These are phyloP conservation scores for human (Homo sapiens) DNA, from an alignment of 2,113 vertebrate species.

Conservation along the genomic window DNA sequence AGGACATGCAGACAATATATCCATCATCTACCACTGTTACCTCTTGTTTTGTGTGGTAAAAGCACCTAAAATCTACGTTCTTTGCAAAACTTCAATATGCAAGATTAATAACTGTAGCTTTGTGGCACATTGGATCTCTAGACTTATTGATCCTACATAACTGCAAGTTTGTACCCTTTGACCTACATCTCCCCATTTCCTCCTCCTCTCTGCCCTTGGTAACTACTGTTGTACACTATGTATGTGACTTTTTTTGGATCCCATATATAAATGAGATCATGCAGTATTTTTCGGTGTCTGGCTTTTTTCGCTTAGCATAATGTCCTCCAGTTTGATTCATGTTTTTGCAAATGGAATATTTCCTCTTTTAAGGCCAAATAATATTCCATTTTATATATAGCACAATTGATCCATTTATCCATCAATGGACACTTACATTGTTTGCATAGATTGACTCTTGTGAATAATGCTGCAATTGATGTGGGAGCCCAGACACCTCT, in stretches of 20 bases:
- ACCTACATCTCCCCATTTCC: neutral
- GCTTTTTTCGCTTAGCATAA: neutral
- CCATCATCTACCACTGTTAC: neutral
- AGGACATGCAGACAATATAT: neutral
- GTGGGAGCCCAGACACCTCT: neutral
- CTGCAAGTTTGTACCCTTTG: neutral
- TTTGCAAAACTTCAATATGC: neutral
- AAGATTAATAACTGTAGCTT: neutral
- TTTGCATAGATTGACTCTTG: neutral
- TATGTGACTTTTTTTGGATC: neutral
- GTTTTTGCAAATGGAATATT: neutral
- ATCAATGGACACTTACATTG: neutral
- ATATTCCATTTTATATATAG: neutral
- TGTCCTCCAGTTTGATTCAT: neutral
- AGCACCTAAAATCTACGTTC: neutral
- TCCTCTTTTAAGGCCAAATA: neutral
- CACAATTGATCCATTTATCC: neutral
- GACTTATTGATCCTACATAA: neutral
- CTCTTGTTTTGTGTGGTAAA: neutral
- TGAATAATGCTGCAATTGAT: neutral
- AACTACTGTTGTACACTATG: neutral
- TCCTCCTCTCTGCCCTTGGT: neutral
- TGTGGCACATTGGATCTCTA: neutral
- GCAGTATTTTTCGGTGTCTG: neutral
- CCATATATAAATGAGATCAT: neutral